Evolutionary conservation across 2,113 vertebrate species (phyloP).

Genomic region (Mus pahari): DNA sequence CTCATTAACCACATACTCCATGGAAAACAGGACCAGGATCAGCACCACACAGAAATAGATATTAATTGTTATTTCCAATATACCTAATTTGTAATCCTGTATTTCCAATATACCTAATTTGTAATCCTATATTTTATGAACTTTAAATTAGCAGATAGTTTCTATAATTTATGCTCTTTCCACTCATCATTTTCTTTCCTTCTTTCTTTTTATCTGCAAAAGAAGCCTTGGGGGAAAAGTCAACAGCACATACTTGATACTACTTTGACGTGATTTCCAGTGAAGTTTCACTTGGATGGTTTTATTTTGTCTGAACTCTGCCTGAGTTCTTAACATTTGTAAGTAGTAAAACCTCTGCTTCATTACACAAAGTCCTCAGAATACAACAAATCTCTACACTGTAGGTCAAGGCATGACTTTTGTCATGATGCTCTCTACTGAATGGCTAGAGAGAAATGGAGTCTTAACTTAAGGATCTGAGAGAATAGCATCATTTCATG

Average conservation of each 20-base stretch:
- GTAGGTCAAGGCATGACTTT: constrained; percentile 7
- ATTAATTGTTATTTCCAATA: constrained; percentile 25
- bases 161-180: neutral
- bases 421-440: constrained; percentile 68
- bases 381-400: neutral
- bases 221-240: neutral
- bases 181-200: neutral
- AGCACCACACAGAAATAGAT: constrained; percentile 37
- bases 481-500: constrained; percentile 79
- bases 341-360: constrained; percentile 47
- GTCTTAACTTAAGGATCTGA: constrained; percentile 75
- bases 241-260: neutral
- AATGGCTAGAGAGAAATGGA: constrained; percentile 73
- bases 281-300: constrained; percentile 47
- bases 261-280: constrained; percentile 11
- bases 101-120: constrained; percentile 27
- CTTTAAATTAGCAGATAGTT: constrained; percentile 20
- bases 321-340: constrained; percentile 55
- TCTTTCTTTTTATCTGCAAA: neutral
- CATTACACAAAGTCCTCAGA: constrained; percentile 42
- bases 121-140: neutral
- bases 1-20: constrained; percentile 47
- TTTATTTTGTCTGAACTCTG: constrained; percentile 60
- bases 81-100: constrained; percentile 45
- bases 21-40: neutral